Evolutionary conservation across 1,140 invertebrate species (phyloP), one percentile per base, ranked within the genome.

Genomic region (Lasioglossum albipes): DNA sequence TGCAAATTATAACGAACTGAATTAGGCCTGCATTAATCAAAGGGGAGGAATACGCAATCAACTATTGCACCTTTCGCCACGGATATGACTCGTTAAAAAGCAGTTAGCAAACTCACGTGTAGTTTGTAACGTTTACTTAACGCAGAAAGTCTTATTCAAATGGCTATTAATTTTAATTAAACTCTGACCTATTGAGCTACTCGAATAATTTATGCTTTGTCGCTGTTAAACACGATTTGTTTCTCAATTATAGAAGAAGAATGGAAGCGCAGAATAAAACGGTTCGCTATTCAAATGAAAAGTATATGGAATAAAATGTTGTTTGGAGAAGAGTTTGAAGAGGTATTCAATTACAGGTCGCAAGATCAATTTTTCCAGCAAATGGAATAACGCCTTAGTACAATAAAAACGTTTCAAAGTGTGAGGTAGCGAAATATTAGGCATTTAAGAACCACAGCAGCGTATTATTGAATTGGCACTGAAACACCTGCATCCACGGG

Each of bases 21-120:
- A 42, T 78, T 42, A 57, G 27, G 36, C 22, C 42, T 31, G 31
- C 80, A 71, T 84, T 83, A 84, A 83, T 84, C 70, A 84, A 74
- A 66, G 22, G 71, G 61, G 67, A 79, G 42, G 49, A 31, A 59
- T 54, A 22, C 65, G 61, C 22, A 20, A 20, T 20, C 65, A 52
- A 61, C 75, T 64, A 62, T 75, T 72, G 27, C 57, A 73, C 57
- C 61, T 83, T 57, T 45, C 27, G 62, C 72, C 72, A 83, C 83
- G 75, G 75, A 65, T 75, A 70, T 75, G 71, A 67, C 71, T 83
- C 81, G 76, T 84, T 84, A 83, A 83, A 61, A 83, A 83, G 52
- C 67, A 76, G 83, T 83, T 83, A 84, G 71, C 62, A 57, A 65
- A 79, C 71, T 75, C 31, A 49, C 27, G 20, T 31, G 27, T 10